phyloP scores from a whole-genome alignment of 2,888 invertebrate genomes.

The Drosophila dives region DNA sequence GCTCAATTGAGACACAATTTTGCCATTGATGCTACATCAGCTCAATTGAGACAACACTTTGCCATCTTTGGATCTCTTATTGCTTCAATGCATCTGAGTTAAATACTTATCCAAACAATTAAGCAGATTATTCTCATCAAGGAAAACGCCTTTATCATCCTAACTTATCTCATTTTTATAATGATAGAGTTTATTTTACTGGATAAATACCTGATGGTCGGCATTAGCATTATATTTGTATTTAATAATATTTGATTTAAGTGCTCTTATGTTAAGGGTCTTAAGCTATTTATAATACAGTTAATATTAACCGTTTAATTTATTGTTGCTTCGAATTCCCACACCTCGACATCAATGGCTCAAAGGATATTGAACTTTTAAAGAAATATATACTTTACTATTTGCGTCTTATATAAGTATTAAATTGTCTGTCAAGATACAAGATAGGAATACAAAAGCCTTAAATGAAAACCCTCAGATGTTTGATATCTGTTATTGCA shows the following conservation, averaged over 20 bases:
- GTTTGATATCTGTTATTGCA: slow-evolving; percentile 32
- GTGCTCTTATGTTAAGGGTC: neutral
- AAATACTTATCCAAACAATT: neutral
- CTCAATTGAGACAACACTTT: slow-evolving; percentile 2
- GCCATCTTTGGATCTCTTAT: slow-evolving; percentile 11
- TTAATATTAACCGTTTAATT: neutral
- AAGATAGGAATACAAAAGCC: neutral
- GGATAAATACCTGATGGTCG: neutral
- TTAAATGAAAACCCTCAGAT: slow-evolving; percentile 13
- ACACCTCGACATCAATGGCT: neutral
- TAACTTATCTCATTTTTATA: neutral
- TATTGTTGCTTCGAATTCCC: neutral
- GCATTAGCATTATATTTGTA: neutral
- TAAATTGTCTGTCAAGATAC: slow-evolving; percentile 1
- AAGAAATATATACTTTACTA: neutral
- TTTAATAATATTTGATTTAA: neutral
- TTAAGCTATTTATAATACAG: neutral
- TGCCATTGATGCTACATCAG: neutral
- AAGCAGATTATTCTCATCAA: slow-evolving; percentile 16
- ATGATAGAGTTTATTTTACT: neutral
- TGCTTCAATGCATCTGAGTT: neutral
- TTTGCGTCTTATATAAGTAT: neutral
- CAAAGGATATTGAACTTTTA: neutral
- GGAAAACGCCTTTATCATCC: neutral
- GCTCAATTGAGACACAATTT: slow-evolving; percentile 4